These are phyloP conservation scores for Malacoraja senta DNA, from an alignment of 2,797 vertebrate species.

Conservation along the genomic window DNA sequence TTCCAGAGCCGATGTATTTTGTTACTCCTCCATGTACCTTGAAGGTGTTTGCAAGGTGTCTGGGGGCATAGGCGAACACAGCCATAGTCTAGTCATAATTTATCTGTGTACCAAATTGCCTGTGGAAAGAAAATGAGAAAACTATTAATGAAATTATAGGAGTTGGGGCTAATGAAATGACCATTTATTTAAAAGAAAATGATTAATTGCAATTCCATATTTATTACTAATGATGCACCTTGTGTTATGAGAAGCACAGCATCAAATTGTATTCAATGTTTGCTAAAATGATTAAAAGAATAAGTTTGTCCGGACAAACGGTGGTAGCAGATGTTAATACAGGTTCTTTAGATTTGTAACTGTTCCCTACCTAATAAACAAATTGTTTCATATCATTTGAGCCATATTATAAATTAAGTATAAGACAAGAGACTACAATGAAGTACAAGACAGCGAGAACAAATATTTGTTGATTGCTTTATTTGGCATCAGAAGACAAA, in stretches of 20 bases:
- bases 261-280: background rate
- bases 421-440: background rate
- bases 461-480: background rate
- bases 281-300: background rate
- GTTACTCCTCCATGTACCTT: background rate
- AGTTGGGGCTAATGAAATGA: background rate
- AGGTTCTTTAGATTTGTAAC: background rate
- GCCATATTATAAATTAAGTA: background rate
- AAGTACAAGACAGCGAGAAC: background rate
- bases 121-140: background rate
- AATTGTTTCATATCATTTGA: background rate
- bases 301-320: background rate
- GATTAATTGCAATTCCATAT: background rate
- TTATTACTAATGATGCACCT: background rate
- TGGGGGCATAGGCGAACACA: background rate
- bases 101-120: background rate
- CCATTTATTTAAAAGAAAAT: background rate
- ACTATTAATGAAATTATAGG: background rate
- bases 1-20: background rate
- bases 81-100: background rate
- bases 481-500: background rate
- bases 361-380: background rate
- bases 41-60: background rate
- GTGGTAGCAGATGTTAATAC: background rate
- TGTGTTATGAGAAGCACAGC: background rate